Evolutionary conservation across 2,888 invertebrate species (phyloP), one percentile per base, ranked within the genome.

Genomic region (Myopa testacea): DNA sequence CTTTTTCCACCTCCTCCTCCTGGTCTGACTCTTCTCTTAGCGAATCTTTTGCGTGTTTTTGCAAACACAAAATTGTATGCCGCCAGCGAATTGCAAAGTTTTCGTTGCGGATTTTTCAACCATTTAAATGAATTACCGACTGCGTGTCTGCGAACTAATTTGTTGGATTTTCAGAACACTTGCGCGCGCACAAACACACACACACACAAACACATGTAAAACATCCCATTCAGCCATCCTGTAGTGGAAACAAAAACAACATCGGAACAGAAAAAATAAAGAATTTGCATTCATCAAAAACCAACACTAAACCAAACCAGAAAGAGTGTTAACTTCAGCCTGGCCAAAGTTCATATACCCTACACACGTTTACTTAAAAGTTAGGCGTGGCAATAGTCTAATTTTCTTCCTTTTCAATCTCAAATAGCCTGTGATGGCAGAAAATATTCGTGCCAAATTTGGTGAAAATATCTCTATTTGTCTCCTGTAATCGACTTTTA

Each of bases 61-160:
- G 45, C 45, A 45, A 45, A 45, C 10, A 45, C 50, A 55, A 52
- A 52, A 70, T 50, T 55, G 50, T 70, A 50, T 63, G 63, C 75
- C 60, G 58, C 60, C 68, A 68, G 75, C 69, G 68, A 69, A 75
- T 75, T 75, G 75, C 75, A 58, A 55, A 60, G 75, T 60, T 69
- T 69, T 75, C 68, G 68, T 60, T 60, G 69, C 69, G 75, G 75
- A 75, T 75, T 75, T 75, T 69, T 55, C 69, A 80, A 50, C 78
- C 81, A 79, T 80, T 81, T 82, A 81, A 80, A 79, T 83, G 84
- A 83, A 82, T 83, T 83, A 86, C 84, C 84, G 84, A 84, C 82
- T 86, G 84, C 88, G 89, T 88, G 88, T 84, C 87, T 84, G 78
- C 84, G 89, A 88, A 88, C 87, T 87, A 84, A 88, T 87, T 87